phyloP scores from a whole-genome alignment of 2,797 vertebrate genomes.

The Euphonia xanthogaster region DNA sequence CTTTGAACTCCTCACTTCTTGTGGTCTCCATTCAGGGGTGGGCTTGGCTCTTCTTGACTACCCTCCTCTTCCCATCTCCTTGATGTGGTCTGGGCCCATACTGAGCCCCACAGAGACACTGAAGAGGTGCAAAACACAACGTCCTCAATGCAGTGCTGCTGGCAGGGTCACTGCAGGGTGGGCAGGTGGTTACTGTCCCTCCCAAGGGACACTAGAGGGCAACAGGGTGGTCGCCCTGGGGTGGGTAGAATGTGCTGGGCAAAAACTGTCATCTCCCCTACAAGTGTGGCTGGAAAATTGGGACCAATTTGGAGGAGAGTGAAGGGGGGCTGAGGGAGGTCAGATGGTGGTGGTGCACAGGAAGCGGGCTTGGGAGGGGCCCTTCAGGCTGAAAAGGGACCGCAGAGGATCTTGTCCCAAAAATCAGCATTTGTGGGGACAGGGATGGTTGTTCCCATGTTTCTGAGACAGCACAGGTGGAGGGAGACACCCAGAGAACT shows the following conservation, averaged over 20 bases:
- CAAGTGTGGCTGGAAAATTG: fast-evolving
- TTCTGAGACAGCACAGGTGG: fast-evolving
- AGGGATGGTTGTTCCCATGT: fast-evolving
- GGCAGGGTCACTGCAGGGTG: fast-evolving
- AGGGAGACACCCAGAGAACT: fast-evolving
- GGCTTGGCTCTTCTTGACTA: background rate
- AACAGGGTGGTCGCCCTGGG: fast-evolving
- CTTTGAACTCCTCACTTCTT: background rate
- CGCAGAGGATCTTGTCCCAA: fast-evolving
- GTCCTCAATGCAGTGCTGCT: fast-evolving
- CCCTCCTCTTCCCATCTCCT: background rate
- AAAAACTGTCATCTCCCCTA: background rate
- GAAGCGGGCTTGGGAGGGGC: fast-evolving
- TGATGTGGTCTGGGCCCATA: fast-evolving
- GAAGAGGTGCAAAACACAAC: background rate
- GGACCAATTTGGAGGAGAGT: background rate
- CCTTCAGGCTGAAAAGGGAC: background rate
- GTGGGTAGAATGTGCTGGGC: background rate
- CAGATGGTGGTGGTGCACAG: fast-evolving
- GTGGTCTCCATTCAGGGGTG: background rate
- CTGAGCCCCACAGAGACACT: background rate
- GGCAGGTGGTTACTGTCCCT: too few relatives aligned
- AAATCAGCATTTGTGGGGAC: fast-evolving
- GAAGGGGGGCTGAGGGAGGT: background rate
- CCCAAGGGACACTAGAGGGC: background rate